Conservation (phyloP, 2,113 vertebrate species). For the Dissostichus mawsoni region DNA sequence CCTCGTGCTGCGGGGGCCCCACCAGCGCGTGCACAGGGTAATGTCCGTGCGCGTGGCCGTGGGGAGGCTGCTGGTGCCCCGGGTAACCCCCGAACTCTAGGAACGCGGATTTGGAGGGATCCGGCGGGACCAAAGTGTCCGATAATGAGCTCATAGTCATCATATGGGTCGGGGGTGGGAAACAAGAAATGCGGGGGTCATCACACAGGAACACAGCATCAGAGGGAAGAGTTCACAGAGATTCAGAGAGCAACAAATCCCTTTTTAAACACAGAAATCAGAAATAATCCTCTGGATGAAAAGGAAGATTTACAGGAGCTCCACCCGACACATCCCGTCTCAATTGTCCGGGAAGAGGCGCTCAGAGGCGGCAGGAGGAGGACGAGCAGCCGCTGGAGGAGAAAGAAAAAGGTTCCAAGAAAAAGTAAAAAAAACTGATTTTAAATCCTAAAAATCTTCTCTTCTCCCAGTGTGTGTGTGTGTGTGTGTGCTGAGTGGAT, state of each 20-base stretch:
- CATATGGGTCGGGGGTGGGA: constrained; percentile 56
- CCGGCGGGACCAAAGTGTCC: constrained; percentile 85
- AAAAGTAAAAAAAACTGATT: neutral
- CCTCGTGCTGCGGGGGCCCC: constrained; percentile 81
- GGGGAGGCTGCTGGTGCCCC: constrained; percentile 80
- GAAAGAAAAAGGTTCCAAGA: constrained; percentile 8
- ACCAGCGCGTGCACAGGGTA: constrained; percentile 84
- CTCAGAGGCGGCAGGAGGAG: neutral
- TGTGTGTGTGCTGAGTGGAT: constrained; percentile 26
- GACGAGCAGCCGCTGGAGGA: neutral
- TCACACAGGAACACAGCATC: constrained; percentile 30
- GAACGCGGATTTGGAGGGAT: constrained; percentile 88
- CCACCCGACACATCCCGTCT: constrained; percentile 59
- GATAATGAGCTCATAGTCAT: constrained; percentile 91
- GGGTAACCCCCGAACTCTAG: constrained; percentile 86
- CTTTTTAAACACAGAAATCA: neutral
- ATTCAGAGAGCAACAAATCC: neutral
- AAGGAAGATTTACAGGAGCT: neutral
- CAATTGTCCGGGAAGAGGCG: constrained; percentile 44
- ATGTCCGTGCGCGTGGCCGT: constrained; percentile 79
- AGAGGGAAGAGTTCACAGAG: neutral
- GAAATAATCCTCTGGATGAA: neutral
- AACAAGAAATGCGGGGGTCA: constrained; percentile 28
- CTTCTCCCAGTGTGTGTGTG: constrained; percentile 18
- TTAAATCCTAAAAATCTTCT: constrained; percentile 21